Evolutionary conservation across 2,888 invertebrate species (phyloP), one percentile per base, ranked within the genome.

Genomic region (Galerucella nymphaeae): DNA sequence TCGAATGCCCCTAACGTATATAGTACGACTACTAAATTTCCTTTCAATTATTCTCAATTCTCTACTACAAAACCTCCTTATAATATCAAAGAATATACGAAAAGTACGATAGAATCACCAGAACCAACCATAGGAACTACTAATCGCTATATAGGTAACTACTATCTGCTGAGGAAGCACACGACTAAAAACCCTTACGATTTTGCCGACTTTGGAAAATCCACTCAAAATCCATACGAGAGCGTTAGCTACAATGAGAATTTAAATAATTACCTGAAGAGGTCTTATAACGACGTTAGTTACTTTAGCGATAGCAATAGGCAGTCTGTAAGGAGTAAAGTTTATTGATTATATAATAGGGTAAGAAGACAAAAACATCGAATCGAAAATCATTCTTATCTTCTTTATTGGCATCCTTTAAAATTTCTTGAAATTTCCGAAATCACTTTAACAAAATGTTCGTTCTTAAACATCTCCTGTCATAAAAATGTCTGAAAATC

Each of bases 111-210:
- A 76, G 76, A 72, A 78, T 75, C 53, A 72, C 76, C 42, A n/a
- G 72, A 65, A 50, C 62, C 71, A 38, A 75, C 73, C n/a, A 75
- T 88, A 18, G 88, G 89, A 14, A 90, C 90, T 13, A 74, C 76
- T 59, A 79, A 78, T 64, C 78, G 77, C 11, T 79, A 90, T 83
- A 76, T 85, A 74, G 84, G 85, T 64, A 81, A 88, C 87, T 79
- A 86, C 83, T 85, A 86, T 84, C 71, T 84, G 84, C 77, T 85
- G 82, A 83, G 86, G 85, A 83, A 81, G 79, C 83, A 81, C 66
- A 91, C 92, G 2, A 91, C 91, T 11, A 90, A 89, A 84, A 90
- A 86, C 80, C 88, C 88, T 11, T 88, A 88, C 80, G 85, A 88
- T 81, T 88, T 88, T 81, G 86, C 85, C 72, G 85, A 87, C 80